phyloP scores from a whole-genome alignment of 2,797 vertebrate genomes.

The Pteronotus mesoamericanus region DNA sequence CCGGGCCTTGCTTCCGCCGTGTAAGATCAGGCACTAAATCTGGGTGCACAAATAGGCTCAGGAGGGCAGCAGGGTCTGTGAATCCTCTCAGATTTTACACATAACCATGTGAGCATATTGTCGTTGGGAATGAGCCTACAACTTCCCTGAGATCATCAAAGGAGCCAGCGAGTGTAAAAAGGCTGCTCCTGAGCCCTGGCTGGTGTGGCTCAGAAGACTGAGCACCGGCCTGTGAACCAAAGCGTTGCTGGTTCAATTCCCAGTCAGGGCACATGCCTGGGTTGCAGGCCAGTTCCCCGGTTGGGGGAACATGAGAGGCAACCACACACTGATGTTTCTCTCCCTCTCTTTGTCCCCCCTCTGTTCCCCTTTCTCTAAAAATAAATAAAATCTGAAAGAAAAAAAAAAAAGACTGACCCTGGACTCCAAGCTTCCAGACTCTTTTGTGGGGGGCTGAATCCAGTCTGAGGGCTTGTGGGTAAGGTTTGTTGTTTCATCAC shows the following conservation, averaged over 20 bases:
- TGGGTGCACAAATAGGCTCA: background rate
- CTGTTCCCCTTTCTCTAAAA: too few species aligned
- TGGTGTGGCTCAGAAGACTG: too few species aligned
- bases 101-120: accelerated
- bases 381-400: too few species aligned
- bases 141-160: background rate
- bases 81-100: background rate
- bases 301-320: too few species aligned
- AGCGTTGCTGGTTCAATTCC: too few species aligned
- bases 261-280: too few species aligned
- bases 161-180: accelerated
- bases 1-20: background rate
- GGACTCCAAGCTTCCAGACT: background rate
- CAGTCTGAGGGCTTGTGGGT: background rate
- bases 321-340: too few species aligned
- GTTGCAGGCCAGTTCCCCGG: too few species aligned
- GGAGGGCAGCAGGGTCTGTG: too few species aligned
- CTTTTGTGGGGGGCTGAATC: background rate
- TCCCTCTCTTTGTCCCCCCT: too few species aligned
- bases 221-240: too few species aligned
- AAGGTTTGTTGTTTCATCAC: background rate
- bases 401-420: background rate
- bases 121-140: background rate
- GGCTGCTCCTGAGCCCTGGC: background rate
- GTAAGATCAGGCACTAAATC: background rate